Base-by-base conservation (phyloP, 2,113 vertebrate species). In the Lampris incognitus region DNA sequence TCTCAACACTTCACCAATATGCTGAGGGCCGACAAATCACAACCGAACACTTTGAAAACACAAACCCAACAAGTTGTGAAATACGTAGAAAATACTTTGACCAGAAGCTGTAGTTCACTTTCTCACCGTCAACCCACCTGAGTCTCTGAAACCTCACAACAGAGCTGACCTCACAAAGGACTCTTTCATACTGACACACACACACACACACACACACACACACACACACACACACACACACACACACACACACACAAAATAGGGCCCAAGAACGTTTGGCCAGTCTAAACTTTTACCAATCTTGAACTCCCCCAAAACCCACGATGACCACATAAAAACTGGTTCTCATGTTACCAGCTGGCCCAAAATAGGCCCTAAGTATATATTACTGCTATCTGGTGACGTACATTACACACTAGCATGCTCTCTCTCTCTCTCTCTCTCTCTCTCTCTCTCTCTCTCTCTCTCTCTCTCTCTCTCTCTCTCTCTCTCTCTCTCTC, bases 351-450 rank as follows among this genome's bases (percentile, higher is more conserved):
- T 92, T 92, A 87, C 91, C 79, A 82, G 85, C 78, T 79, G 54
- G 56, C 84, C 85, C 59, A 86, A 91, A 92, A 93, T 93, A 93
- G 87, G 62, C 80, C 65, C 4, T 88, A 91, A 93, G 83, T 91
- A 91, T 85, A 93, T 87, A 87, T 85, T 85, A 72, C 76, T 87
- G 82, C 80, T 82, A 85, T 84, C 58, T 87, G 84, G 81, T 93
- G 89, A 92, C 66, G 87, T 87, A 86, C 71, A 89, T 85, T 88
- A 90, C 82, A 88, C 81, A 83, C 84, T 78, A 83, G 81, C 80
- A 68, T 56, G 72, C 83, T 79, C 78, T 72, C 77, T 76, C 66
- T 79, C 72, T 44, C 78, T 76, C 44, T 2, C 76, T 68, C 6
- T 38, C 5, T 13, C 41, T 11, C 46, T 38, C 44, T 48, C 78